A percentile compares a stretch with the other conserved stretches of the same genome.
Evolutionary conservation across 2,797 vertebrate genomes (phyloP).

Genomic region (Cheirogaleus major): DNA sequence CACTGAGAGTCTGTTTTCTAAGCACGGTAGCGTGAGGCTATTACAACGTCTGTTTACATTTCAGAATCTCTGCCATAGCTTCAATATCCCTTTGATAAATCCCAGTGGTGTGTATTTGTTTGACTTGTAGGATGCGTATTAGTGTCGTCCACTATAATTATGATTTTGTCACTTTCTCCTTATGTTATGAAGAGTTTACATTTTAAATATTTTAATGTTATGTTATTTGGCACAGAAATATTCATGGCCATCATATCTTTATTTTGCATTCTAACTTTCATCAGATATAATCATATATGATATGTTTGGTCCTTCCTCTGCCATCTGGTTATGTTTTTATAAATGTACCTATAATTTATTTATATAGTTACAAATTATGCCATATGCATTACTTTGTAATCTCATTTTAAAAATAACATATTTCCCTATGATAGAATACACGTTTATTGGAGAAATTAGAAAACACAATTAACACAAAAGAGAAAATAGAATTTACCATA

Average conservation of each 20-base stretch:
- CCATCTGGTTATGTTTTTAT: background rate
- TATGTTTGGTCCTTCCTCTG: background rate
- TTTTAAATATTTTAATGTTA: background rate
- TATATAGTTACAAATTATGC: background rate
- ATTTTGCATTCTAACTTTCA: background rate
- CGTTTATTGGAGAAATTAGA: background rate
- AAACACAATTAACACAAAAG: background rate
- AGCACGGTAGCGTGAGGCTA: background rate
- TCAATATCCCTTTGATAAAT: background rate
- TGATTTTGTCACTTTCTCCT: background rate
- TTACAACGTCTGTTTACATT: background rate
- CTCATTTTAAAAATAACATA: background rate
- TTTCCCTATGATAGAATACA: background rate
- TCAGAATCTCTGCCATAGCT: background rate
- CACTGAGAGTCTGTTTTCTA: background rate
- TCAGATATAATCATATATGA: background rate
- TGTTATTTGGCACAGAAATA: background rate
- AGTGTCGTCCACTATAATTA: background rate
- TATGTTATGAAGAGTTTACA: background rate
- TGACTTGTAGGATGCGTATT: background rate
- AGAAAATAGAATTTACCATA: background rate
- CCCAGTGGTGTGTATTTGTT: rapidly evolving
- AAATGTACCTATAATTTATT: background rate
- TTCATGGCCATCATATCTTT: background rate
- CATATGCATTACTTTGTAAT: background rate